Evolutionary conservation across 2,888 invertebrate species (phyloP), one percentile per base, ranked within the genome.

Genomic region (Athripsodes cinereus): DNA sequence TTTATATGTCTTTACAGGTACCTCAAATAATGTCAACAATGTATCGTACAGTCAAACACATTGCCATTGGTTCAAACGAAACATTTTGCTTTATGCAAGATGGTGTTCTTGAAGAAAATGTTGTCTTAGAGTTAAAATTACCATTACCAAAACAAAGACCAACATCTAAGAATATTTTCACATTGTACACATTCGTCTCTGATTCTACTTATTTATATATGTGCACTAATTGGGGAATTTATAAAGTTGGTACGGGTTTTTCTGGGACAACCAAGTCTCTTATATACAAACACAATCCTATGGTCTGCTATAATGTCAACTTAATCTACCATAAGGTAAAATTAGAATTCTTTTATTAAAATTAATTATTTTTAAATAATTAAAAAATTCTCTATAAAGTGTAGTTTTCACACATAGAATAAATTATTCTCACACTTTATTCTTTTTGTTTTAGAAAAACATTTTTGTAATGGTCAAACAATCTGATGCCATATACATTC

Each of bases 231-330:
- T 86, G 87, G 66, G 92, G 94, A 1, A 78, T 98, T 49, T 81
- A 92, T 63, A 98, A 98, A 78, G 86, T 98, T 62, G 98, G 98
- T 18, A 92, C 96, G 53, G 98, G 98, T 6, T 94, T 93, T 70
- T 91, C 92, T 52, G 93, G 92, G 64, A 95, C 97, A 6, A 84
- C 93, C 65, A 89, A 89, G 73, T 96, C 95, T n/a, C 90, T 92
- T 68, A 81, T 95, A 20, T 92, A 95, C 70, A 78, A 13, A 40
- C 40, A 40, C 13, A 40, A 40, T 40, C 40, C 40, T 40, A n/a
- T 13, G 40, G 13, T 13, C 2, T 40, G 40, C 16, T 40, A 40
- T 13, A 40, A 40, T 65, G 92, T 92, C 52, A 93, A 90, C 88
- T 77, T 96, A 62, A 92, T 94, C 20, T 91, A 83, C 77, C 92